These are phyloP conservation scores for Orthosia incerta DNA, from an alignment of 2,888 invertebrate species.

Conservation along the genomic window DNA sequence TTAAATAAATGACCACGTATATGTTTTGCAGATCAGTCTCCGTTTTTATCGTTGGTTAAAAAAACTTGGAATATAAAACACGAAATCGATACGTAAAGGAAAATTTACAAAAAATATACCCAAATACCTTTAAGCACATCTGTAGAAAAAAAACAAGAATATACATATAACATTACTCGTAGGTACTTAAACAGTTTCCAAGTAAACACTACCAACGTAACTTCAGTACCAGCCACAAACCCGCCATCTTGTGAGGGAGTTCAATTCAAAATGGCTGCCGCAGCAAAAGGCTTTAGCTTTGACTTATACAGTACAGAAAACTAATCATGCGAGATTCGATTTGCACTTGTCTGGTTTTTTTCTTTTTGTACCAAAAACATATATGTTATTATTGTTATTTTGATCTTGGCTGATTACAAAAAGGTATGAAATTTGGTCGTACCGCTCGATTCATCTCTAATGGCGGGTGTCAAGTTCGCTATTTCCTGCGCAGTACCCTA, in stretches of 20 bases:
- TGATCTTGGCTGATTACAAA: not conserved
- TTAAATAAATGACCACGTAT: too few species aligned
- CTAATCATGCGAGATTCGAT: conserved; percentile 38
- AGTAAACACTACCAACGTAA: not conserved
- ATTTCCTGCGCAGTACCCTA: too few species aligned
- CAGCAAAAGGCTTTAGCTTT: conserved; percentile 33
- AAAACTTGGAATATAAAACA: not conserved
- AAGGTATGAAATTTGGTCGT: not conserved
- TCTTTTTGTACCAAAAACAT: not conserved
- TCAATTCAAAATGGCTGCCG: conserved; percentile 17
- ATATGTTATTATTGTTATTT: not conserved
- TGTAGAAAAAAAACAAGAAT: conserved; percentile 13
- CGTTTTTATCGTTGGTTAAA: not conserved
- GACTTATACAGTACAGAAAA: conserved; percentile 39
- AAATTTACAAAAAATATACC: not conserved
- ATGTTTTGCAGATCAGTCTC: too few species aligned
- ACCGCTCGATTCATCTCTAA: not conserved
- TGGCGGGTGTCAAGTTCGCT: too few species aligned
- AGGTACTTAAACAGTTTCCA: conserved; percentile 15
- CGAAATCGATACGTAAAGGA: not conserved
- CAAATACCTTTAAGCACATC: not conserved
- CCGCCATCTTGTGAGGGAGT: not conserved
- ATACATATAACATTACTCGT: not conserved
- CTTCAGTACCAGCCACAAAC: not conserved
- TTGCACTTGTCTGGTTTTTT: conserved; percentile 28